These are phyloP conservation scores for Corynorhinus townsendii DNA, from an alignment of 2,113 vertebrate species.

Conservation along the genomic window DNA sequence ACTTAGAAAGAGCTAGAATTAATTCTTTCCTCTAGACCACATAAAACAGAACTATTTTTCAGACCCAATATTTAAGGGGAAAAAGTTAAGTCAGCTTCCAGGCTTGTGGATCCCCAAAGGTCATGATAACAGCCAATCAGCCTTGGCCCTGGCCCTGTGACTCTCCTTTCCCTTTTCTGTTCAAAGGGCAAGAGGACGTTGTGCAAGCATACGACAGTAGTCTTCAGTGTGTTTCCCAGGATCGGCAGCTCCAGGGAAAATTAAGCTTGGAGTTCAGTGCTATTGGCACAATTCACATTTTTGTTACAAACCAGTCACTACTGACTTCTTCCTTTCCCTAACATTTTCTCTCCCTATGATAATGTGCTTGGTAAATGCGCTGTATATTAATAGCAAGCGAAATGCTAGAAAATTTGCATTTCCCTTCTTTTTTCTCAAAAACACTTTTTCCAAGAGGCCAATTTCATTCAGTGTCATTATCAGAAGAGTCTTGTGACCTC, in stretches of 20 bases:
- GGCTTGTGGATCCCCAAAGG: not conserved
- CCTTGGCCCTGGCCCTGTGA: not conserved
- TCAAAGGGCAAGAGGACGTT: not conserved
- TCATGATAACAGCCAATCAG: not conserved
- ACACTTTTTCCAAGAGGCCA: not conserved
- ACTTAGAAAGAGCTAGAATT: not conserved
- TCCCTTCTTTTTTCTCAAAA: not conserved
- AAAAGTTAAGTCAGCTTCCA: not conserved
- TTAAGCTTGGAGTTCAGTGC: not conserved
- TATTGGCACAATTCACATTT: not conserved
- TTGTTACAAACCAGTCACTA: not conserved
- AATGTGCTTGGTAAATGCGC: not conserved
- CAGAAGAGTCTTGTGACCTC: not conserved
- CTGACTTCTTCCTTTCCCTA: not conserved
- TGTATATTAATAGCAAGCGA: not conserved
- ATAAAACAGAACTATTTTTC: not conserved
- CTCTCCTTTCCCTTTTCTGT: not conserved
- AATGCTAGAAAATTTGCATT: slow-evolving; percentile 37
- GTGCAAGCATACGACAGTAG: not conserved
- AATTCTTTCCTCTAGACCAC: not conserved
- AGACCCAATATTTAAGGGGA: not conserved
- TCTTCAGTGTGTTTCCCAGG: not conserved
- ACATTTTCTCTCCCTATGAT: not conserved
- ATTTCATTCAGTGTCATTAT: not conserved
- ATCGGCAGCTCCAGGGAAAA: not conserved